These are phyloP conservation scores for Sturnus vulgaris DNA, from an alignment of 2,113 vertebrate genomes.

Conservation along the genomic window DNA sequence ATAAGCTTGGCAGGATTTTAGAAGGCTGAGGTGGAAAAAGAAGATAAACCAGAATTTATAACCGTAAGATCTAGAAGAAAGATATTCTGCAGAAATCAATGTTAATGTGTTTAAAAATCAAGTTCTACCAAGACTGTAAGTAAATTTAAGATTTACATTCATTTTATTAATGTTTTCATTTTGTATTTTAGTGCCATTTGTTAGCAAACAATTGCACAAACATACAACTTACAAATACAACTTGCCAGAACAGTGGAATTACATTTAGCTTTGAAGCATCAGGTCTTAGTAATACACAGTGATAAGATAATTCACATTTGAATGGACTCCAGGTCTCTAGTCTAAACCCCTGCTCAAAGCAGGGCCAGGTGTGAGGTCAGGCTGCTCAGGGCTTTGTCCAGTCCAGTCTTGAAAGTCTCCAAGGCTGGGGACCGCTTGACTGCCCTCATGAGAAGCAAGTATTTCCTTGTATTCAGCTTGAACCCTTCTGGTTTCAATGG, in stretches of 20 bases:
- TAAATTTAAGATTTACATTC: background rate
- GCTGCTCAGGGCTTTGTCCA: background rate
- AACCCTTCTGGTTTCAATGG: background rate
- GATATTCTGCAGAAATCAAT: background rate
- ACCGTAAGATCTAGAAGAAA: background rate
- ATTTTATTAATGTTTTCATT: background rate
- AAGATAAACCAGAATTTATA: background rate
- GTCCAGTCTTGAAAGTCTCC: background rate
- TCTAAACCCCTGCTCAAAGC: background rate
- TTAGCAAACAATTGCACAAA: background rate
- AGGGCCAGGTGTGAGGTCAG: background rate
- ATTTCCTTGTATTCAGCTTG: background rate
- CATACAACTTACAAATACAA: background rate
- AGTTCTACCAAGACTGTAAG: background rate
- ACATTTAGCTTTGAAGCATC: background rate
- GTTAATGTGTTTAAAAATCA: background rate
- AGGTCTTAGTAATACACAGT: background rate
- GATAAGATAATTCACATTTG: background rate
- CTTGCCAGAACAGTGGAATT: background rate
- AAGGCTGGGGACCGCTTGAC: background rate
- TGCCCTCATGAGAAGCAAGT: background rate
- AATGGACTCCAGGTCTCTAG: background rate
- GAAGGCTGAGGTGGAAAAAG: background rate
- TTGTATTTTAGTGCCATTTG: background rate
- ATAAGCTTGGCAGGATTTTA: background rate